phyloP scores from a whole-genome alignment of 2,797 vertebrate genomes.

The Cirrhinus mrigala region DNA sequence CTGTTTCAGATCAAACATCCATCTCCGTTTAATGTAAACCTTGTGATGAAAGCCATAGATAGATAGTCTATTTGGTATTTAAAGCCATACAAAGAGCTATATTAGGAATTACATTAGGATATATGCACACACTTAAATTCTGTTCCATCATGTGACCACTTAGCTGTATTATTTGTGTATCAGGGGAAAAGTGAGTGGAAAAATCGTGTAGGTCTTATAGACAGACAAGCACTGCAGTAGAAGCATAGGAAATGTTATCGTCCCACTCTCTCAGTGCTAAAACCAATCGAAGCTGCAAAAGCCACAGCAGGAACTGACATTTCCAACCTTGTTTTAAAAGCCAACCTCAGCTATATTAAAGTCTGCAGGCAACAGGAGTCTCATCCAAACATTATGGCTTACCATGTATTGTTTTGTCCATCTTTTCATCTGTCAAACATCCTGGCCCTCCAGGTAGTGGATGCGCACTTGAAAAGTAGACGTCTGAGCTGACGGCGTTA shows the following conservation, averaged over 20 bases:
- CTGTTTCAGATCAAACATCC: background rate
- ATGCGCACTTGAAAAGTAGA: constrained; percentile 29
- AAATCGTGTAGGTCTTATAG: background rate
- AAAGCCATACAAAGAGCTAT: constrained; percentile 46
- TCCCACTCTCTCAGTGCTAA: background rate
- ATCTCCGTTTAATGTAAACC: constrained; percentile 22
- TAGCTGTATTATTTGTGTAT: constrained; percentile 10
- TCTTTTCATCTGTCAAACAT: constrained; percentile 48
- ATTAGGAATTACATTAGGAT: background rate
- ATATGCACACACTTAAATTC: background rate
- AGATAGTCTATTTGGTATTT: constrained; percentile 42
- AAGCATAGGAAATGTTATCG: background rate
- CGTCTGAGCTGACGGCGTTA: background rate
- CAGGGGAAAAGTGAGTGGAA: background rate
- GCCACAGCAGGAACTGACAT: constrained; percentile 24
- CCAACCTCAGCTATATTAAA: constrained; percentile 13
- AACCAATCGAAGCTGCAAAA: background rate
- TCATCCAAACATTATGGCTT: constrained; percentile 28
- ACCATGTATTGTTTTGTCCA: constrained; percentile 32
- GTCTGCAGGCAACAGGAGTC: constrained; percentile 46
- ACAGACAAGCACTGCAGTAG: background rate
- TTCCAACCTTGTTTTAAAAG: constrained; percentile 37
- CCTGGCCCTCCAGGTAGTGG: constrained; percentile 31
- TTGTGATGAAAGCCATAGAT: constrained; percentile 54
- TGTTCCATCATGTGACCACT: background rate